Percentiles rank a stretch among this genome's conserved stretches.
Evolutionary conservation across 2,888 invertebrate genomes (phyloP).

Genomic region (Scaptomyza caliginosa): DNA sequence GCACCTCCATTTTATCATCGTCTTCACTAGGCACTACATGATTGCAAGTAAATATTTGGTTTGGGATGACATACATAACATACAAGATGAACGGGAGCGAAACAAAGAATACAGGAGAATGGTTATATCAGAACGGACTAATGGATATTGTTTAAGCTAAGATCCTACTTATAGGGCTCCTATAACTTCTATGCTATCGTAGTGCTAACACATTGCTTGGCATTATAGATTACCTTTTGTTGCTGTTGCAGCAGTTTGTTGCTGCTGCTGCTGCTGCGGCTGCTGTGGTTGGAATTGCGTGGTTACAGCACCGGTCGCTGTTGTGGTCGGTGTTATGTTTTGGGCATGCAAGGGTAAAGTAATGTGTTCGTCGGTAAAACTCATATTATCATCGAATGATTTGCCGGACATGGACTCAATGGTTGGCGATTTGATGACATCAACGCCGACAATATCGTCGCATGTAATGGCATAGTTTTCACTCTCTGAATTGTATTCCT

Average conservation of each 20-base stretch:
- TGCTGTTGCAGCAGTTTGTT: constrained; percentile 57
- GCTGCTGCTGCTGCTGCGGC: constrained; percentile 44
- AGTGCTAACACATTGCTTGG: constrained; percentile 41
- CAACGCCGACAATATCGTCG: constrained; percentile 82
- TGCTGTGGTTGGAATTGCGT: constrained; percentile 57
- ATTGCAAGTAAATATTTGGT: constrained; percentile 18
- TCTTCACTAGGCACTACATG: constrained; percentile 58
- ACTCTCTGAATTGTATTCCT: constrained; percentile 83
- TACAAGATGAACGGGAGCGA: constrained; percentile 40
- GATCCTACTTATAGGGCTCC: constrained; percentile 20
- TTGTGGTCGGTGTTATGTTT: constrained; percentile 59
- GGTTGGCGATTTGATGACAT: constrained; percentile 83
- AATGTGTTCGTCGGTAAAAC: constrained; percentile 81
- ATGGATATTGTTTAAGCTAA: constrained; percentile 19
- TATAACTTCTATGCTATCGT: constrained; percentile 34
- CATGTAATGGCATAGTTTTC: constrained; percentile 84
- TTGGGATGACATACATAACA: constrained; percentile 22
- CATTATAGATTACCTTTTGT: constrained; percentile 71
- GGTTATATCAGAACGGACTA: constrained; percentile 58
- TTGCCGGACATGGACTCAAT: constrained; percentile 84
- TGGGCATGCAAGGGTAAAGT: constrained; percentile 75
- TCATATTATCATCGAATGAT: constrained; percentile 84
- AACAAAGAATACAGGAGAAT: constrained; percentile 53
- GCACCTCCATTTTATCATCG: constrained; percentile 62
- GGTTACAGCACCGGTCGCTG: constrained; percentile 51